These are phyloP conservation scores for Paedocypris micromegethes DNA, from an alignment of 2,797 vertebrate genomes.

Conservation along the genomic window DNA sequence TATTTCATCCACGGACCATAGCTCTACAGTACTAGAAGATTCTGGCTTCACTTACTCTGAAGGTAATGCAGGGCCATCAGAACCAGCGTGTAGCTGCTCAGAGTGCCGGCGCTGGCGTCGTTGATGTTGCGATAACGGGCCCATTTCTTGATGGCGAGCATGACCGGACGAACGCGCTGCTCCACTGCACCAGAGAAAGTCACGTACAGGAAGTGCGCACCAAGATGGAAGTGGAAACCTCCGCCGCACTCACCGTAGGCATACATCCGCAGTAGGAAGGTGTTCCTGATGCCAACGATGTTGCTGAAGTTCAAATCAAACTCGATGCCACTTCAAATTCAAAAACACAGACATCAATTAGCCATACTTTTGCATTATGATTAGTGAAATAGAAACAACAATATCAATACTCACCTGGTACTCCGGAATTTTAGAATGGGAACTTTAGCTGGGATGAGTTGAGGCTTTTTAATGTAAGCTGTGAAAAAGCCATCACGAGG, in stretches of 20 bases:
- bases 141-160: conserved; percentile 93
- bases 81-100: conserved; percentile 93
- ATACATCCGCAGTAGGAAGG: conserved; percentile 91
- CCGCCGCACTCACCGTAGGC: conserved; percentile 77
- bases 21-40: neutral
- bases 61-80: conserved; percentile 97
- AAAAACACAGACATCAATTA: neutral
- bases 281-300: conserved; percentile 94
- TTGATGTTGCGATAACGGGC: conserved; percentile 84
- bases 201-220: too few species aligned
- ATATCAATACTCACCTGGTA: conserved; percentile 75
- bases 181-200: conserved; percentile 70
- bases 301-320: conserved; percentile 99
- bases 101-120: conserved; percentile 93
- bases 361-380: neutral
- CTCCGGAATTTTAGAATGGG: conserved; percentile 95
- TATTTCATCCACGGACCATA: too few species aligned
- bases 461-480: conserved; percentile 81
- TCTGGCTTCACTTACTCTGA: conserved; percentile 81
- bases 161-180: conserved; percentile 84
- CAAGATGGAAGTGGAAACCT: neutral
- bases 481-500: conserved; percentile 31
- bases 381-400: neutral
- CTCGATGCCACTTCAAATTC: conserved; percentile 77
- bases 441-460: conserved; percentile 93